Conservation (phyloP, 2,113 vertebrate genomes). For the Baryphthengus martii region DNA sequence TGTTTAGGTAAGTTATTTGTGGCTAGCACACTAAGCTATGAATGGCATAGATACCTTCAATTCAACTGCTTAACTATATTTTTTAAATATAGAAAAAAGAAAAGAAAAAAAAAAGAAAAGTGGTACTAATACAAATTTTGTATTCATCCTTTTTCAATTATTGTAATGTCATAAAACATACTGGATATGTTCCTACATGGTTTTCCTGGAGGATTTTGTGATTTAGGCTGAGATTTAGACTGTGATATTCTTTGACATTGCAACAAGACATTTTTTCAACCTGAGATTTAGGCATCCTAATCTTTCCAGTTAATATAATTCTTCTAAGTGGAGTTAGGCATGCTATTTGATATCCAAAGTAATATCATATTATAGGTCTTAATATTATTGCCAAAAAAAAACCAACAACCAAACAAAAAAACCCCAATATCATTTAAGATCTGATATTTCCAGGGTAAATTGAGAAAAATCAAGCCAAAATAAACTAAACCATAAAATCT, state of each 20-base stretch:
- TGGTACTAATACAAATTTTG: background rate
- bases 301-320: background rate
- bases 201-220: background rate
- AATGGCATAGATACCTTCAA: fast-evolving
- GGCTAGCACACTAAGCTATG: background rate
- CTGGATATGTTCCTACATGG: background rate
- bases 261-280: background rate
- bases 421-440: background rate
- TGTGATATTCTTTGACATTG: background rate
- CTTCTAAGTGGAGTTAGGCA: background rate
- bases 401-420: too few species aligned
- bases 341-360: background rate
- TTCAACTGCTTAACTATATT: background rate
- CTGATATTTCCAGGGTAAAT: background rate
- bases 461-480: background rate
- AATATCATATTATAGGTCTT: background rate
- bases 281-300: background rate
- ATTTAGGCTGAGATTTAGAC: background rate
- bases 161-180: background rate
- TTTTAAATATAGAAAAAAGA: background rate
- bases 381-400: background rate
- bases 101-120: fast-evolving
- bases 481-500: background rate
- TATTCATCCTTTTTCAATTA: background rate
- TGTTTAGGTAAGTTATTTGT: background rate